Percentiles rank a stretch among this genome's conserved stretches.
Conservation (phyloP, 2,888 invertebrate species). For the Timandra comae region DNA sequence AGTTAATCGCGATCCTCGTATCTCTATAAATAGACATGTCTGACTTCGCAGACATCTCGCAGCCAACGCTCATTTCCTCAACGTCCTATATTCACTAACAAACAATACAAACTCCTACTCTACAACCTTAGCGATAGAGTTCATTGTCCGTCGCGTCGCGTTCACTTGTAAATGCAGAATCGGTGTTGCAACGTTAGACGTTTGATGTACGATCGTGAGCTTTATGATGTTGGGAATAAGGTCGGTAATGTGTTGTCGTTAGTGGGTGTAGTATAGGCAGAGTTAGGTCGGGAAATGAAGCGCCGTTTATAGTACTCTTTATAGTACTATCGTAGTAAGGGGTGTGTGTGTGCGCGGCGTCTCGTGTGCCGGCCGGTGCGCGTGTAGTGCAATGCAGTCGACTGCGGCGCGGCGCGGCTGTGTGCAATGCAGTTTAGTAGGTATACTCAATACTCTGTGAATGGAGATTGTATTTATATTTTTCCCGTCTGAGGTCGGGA, state of each 20-base stretch:
- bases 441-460: conserved; percentile 55
- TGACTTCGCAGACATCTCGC: conserved; percentile 61
- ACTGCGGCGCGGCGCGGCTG: conserved; percentile 33
- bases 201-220: conserved; percentile 18
- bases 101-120: conserved; percentile 24
- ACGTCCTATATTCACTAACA: conserved; percentile 24
- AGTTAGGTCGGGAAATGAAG: conserved; percentile 65
- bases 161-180: conserved; percentile 11
- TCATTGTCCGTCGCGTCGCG: conserved; percentile 5
- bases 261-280: conserved; percentile 38
- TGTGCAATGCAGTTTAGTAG: conserved; percentile 28
- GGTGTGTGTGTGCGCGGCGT: conserved; percentile 36
- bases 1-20: conserved; percentile 47
- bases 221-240: conserved; percentile 21
- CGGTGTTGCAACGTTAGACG: conserved; percentile 15
- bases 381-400: conserved; percentile 35
- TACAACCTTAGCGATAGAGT: conserved; percentile 27
- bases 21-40: conserved; percentile 68
- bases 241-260: conserved; percentile 24
- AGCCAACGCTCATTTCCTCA: conserved; percentile 19
- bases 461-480: conserved; percentile 49
- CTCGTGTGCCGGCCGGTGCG: conserved; percentile 17
- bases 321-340: conserved; percentile 65
- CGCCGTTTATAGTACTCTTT: conserved; percentile 67
- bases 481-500: conserved; percentile 39